Conservation (phyloP, 2,113 vertebrate genomes). For the Pseudorectes ferrugineus region DNA sequence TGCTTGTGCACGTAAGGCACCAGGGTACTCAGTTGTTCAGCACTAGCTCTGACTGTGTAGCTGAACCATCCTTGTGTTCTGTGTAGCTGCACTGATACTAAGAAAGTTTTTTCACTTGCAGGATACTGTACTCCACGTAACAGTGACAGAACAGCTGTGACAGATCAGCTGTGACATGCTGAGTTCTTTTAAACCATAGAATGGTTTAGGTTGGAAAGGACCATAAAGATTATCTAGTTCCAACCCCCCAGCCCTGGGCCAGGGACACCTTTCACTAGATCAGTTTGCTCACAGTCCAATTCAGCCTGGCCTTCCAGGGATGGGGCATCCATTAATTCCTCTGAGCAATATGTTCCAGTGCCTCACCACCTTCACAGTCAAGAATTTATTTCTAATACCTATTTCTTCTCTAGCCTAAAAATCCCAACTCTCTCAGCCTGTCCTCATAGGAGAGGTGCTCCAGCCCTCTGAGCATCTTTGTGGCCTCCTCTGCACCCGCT, state of each 20-base stretch:
- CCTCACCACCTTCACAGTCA: neutral
- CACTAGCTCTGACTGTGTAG: neutral
- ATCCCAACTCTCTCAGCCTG: neutral
- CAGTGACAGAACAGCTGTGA: neutral
- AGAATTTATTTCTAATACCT: neutral
- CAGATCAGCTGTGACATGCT: neutral
- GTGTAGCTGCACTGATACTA: neutral
- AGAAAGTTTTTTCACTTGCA: neutral
- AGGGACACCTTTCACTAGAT: neutral
- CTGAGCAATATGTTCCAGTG: neutral
- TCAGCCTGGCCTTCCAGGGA: neutral
- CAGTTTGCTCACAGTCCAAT: neutral
- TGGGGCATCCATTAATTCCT: neutral
- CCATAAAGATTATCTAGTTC: neutral
- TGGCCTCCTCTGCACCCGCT: neutral
- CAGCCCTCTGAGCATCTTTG: neutral
- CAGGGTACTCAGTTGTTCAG: neutral
- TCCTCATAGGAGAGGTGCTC: neutral
- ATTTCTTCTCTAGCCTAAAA: neutral
- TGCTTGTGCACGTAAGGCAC: neutral
- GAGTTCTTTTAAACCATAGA: neutral
- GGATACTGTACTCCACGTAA: neutral
- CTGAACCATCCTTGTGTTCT: neutral
- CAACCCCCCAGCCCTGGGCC: neutral
- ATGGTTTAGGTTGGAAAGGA: neutral